These are phyloP conservation scores for Drosophila takahashii DNA, from an alignment of 1,140 invertebrate species.

Conservation along the genomic window DNA sequence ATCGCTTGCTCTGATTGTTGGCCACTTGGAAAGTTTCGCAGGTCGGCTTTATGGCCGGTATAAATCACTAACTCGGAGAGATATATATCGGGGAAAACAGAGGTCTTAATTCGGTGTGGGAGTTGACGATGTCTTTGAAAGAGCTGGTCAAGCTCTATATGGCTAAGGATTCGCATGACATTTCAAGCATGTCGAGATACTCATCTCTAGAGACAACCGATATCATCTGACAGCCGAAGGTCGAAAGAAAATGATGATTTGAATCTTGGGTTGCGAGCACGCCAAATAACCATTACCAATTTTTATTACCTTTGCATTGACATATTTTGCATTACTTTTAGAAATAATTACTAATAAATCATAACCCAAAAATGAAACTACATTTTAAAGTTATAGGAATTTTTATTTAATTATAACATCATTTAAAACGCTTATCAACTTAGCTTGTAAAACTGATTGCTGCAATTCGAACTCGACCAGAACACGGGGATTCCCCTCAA, in stretches of 20 bases:
- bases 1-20: constrained; percentile 67
- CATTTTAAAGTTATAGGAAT: no score
- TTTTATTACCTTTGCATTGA: neutral
- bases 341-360: no score
- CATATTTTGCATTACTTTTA: neutral
- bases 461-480: neutral
- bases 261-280: neutral
- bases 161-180: constrained; percentile 1
- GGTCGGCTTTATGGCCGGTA: constrained; percentile 31
- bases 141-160: neutral
- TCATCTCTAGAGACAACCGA: neutral
- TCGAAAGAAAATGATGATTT: neutral
- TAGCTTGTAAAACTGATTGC: neutral
- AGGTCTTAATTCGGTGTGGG: constrained; percentile 22
- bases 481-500: constrained; percentile 27
- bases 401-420: no score
- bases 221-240: constrained; percentile 8
- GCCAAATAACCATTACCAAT: neutral
- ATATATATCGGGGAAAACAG: constrained; percentile 21
- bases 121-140: constrained; percentile 23
- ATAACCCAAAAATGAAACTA: no score
- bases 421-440: neutral
- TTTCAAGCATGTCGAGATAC: neutral
- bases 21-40: constrained; percentile 61
- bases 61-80: constrained; percentile 31